A percentile compares a stretch with the other conserved stretches of the same genome.
Evolutionary conservation across 37 sponge, comb jelly and placozoan species (phyloP).

Genomic region (Dysidea cf. avara): DNA sequence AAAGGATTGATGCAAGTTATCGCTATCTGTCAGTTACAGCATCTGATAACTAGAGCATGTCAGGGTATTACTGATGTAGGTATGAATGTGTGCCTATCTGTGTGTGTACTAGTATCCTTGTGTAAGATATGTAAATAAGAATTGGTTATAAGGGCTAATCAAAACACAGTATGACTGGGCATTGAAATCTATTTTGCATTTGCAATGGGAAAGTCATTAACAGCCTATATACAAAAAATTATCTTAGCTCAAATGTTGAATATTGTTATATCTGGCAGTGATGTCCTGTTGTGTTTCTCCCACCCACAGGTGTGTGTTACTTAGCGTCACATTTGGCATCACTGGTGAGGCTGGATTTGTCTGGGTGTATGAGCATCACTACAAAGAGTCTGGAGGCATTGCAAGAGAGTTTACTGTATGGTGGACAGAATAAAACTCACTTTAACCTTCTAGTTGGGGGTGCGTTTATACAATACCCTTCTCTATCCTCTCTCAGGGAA

Average conservation of each 20-base stretch:
- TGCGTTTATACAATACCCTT: neutral
- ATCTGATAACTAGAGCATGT: slow-evolving; percentile 43
- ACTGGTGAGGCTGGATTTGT: slow-evolving; percentile 45
- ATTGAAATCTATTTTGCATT: too few species aligned
- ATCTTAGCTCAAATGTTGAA: too few species aligned
- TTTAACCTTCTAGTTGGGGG: slow-evolving; percentile 33
- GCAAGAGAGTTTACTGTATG: slow-evolving; percentile 24
- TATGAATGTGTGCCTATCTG: too few species aligned
- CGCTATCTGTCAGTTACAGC: slow-evolving; percentile 8
- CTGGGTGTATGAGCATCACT: slow-evolving; percentile 55
- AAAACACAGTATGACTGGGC: too few species aligned
- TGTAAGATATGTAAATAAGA: too few species aligned
- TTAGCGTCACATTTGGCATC: slow-evolving; percentile 12
- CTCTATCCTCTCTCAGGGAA: too few species aligned
- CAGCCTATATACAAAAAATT: too few species aligned
- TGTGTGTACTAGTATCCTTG: too few species aligned
- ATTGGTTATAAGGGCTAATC: too few species aligned
- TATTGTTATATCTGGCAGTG: too few species aligned
- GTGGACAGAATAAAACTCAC: neutral
- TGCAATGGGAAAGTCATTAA: too few species aligned
- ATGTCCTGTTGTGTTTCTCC: neutral
- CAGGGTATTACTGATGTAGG: slow-evolving; percentile 34
- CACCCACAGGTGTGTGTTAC: slow-evolving; percentile 31
- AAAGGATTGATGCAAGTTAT: slow-evolving; percentile 20
- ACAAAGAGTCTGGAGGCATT: slow-evolving; percentile 30